phyloP scores from a whole-genome alignment of 2,113 vertebrate species.

The Lophura nycthemera region DNA sequence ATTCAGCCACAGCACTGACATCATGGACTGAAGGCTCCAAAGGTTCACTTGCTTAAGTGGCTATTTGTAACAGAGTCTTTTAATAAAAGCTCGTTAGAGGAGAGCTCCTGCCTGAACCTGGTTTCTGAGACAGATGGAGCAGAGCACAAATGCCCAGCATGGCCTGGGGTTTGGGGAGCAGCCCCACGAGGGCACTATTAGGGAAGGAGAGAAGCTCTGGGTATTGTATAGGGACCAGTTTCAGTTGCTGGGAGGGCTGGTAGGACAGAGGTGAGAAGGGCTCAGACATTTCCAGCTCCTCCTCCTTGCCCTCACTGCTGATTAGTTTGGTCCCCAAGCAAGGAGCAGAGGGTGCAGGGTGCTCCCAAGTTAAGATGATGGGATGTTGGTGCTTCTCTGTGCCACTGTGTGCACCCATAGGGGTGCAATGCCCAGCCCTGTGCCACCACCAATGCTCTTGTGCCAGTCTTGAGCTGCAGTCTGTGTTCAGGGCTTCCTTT shows the following conservation, averaged over 20 bases:
- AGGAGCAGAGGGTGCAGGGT: not conserved
- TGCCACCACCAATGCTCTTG: too few species aligned
- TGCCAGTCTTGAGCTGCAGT: too few species aligned
- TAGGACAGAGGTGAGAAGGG: not conserved
- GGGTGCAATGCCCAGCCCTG: too few species aligned
- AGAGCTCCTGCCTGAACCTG: not conserved
- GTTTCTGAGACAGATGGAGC: not conserved
- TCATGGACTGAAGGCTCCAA: conserved; percentile 61
- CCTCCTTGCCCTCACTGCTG: not conserved
- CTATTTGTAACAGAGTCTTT: conserved; percentile 66
- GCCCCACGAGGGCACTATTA: not conserved
- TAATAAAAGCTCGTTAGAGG: conserved; percentile 68
- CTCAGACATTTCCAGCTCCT: rapidly evolving
- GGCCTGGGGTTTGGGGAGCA: rapidly evolving
- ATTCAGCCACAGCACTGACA: conserved; percentile 57
- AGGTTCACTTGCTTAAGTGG: conserved; percentile 64
- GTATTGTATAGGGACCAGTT: rapidly evolving
- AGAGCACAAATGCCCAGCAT: not conserved
- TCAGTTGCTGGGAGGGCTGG: not conserved
- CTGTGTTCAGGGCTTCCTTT: not conserved
- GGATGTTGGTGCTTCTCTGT: not conserved
- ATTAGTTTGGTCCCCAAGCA: not conserved
- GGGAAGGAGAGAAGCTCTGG: not conserved
- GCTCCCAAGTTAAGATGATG: not conserved
- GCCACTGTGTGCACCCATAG: not conserved